Percentiles rank a stretch among this genome's conserved stretches.
phyloP scores from a whole-genome alignment of 2,113 vertebrate genomes.

The Hemichromis elongatus region DNA sequence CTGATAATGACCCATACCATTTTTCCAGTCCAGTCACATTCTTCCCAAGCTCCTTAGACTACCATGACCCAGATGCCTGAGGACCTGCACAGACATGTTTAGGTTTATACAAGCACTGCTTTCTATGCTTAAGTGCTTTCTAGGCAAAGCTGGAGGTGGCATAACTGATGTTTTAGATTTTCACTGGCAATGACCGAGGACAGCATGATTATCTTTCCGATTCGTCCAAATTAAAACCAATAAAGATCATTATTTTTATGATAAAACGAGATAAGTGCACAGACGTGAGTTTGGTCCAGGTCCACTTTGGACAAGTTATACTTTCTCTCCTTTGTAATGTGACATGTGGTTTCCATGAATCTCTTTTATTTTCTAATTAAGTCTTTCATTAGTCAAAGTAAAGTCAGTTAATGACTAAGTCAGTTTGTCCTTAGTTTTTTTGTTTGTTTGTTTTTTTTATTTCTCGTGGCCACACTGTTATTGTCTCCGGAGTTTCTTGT shows the following conservation, averaged over 20 bases:
- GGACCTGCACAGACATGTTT: neutral
- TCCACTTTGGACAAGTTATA: neutral
- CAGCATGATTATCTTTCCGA: neutral
- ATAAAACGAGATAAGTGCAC: neutral
- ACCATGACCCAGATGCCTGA: rapidly evolving
- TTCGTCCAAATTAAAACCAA: neutral
- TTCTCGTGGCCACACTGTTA: neutral
- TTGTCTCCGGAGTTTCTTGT: neutral
- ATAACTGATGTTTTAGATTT: neutral
- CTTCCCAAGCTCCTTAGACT: neutral
- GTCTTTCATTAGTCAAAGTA: neutral
- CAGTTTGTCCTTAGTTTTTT: neutral
- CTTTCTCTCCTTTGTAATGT: neutral
- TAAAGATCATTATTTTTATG: neutral
- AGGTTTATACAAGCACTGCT: neutral
- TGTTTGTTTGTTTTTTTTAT: neutral
- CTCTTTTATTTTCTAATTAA: neutral
- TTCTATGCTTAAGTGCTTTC: neutral
- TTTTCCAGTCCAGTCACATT: neutral
- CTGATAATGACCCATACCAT: neutral
- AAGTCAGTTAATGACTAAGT: neutral
- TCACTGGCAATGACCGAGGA: neutral
- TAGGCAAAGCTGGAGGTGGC: rapidly evolving
- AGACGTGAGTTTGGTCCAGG: neutral
- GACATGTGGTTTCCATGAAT: neutral